A percentile compares a stretch with the other conserved stretches of the same genome.
Conservation (phyloP, 2,797 vertebrate species). For the Parotocinclus haroldoi region DNA sequence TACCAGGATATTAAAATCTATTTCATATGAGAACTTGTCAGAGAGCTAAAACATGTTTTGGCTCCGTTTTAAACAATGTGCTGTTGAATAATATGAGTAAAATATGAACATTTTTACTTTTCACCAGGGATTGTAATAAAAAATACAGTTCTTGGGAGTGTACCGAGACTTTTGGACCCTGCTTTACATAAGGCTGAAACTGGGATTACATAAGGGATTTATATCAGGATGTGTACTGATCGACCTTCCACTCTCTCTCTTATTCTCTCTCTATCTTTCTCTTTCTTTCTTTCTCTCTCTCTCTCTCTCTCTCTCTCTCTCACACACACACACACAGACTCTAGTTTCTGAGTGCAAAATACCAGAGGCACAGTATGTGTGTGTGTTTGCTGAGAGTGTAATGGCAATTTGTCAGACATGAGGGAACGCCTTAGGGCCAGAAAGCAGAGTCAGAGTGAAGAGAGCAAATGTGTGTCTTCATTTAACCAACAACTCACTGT, state of each 20-base stretch:
- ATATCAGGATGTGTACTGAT: conserved; percentile 10
- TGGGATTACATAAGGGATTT: conserved; percentile 9
- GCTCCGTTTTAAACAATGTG: no score
- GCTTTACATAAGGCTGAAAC: conserved; percentile 1
- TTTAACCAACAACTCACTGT: conserved; percentile 7
- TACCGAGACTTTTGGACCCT: conserved; percentile 18
- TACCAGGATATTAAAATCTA: no score
- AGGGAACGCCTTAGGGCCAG: conserved; percentile 40
- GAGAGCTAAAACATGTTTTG: no score
- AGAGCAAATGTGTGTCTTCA: conserved; percentile 19
- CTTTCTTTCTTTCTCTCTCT: conserved; percentile 10
- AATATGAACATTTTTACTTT: neutral
- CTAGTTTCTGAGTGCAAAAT: conserved; percentile 20
- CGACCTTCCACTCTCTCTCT: conserved; percentile 10
- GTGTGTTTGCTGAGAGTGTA: conserved; percentile 31
- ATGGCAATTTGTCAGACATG: conserved; percentile 47
- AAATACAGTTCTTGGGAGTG: neutral
- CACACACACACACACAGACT: no score
- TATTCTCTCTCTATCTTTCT: neutral
- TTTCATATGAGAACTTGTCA: no score
- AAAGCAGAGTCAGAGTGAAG: conserved; percentile 26
- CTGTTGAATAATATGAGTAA: no score
- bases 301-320: conserved; percentile 10
- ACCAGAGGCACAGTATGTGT: conserved; percentile 5
- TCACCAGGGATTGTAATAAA: neutral